Evolutionary conservation across 2,888 invertebrate genomes (phyloP).

Genomic region (Chymomyza amoena): DNA sequence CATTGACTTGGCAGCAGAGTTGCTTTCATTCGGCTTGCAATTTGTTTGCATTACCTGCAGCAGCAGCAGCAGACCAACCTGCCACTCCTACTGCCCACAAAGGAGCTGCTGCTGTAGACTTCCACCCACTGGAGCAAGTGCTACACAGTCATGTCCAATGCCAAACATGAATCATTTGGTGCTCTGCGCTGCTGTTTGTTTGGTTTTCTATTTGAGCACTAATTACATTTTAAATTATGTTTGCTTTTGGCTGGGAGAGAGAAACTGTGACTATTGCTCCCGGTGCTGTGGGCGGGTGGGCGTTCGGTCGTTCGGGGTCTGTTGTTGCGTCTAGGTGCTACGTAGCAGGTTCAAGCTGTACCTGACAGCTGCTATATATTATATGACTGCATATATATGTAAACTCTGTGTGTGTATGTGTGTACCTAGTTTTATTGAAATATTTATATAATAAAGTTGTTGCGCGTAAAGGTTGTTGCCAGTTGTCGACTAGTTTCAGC

Average conservation of each 20-base stretch:
- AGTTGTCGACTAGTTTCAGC: conserved; percentile 31
- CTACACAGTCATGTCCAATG: conserved; percentile 2
- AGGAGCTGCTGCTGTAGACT: neutral
- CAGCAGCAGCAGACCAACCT: conserved; percentile 29
- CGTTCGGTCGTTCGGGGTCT: too few species aligned
- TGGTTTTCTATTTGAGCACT: conserved; percentile 74
- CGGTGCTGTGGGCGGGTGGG: neutral
- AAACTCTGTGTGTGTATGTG: conserved; percentile 9
- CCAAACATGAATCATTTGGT: neutral
- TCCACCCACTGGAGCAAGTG: neutral
- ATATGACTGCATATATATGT: conserved; percentile 27
- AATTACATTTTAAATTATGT: conserved; percentile 75
- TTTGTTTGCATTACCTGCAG: conserved; percentile 55
- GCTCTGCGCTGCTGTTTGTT: conserved; percentile 48
- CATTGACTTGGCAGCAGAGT: conserved; percentile 57
- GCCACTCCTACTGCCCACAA: neutral
- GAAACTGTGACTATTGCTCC: conserved; percentile 38
- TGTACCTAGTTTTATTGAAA: conserved; percentile 53
- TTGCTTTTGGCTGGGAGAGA: conserved; percentile 59
- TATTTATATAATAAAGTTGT: conserved; percentile 70
- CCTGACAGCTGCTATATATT: conserved; percentile 38
- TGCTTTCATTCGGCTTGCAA: conserved; percentile 50
- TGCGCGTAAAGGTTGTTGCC: conserved; percentile 23
- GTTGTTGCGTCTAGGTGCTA: neutral
- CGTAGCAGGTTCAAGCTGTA: neutral